phyloP scores from a whole-genome alignment of 2,888 invertebrate species.

The Drosophila dives region DNA sequence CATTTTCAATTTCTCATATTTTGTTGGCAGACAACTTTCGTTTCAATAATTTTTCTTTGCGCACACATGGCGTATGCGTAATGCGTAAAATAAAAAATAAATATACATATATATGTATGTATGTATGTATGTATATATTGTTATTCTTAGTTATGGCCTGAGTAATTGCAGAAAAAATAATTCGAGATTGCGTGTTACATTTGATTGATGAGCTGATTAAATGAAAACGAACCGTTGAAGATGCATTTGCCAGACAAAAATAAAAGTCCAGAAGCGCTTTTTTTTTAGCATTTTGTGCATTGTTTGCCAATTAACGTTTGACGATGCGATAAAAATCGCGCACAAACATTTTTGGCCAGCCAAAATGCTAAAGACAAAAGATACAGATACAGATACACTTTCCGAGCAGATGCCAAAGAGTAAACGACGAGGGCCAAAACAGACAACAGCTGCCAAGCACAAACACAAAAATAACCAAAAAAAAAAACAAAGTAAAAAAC shows the following conservation, averaged over 20 bases:
- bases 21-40: constrained; percentile 44
- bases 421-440: constrained; percentile 22
- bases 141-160: constrained; percentile 49
- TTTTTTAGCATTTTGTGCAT: constrained; percentile 64
- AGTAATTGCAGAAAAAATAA: constrained; percentile 56
- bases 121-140: constrained; percentile 18
- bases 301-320: constrained; percentile 70
- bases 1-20: constrained; percentile 47
- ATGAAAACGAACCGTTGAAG: neutral
- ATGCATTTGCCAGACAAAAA: neutral
- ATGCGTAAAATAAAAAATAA: constrained; percentile 28
- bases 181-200: constrained; percentile 31
- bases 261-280: constrained; percentile 46
- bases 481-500: neutral
- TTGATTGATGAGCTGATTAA: constrained; percentile 64
- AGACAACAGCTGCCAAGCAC: constrained; percentile 55
- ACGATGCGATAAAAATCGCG: constrained; percentile 65
- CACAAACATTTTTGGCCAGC: constrained; percentile 55
- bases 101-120: neutral
- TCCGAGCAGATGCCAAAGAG: constrained; percentile 47
- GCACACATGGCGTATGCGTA: constrained; percentile 53
- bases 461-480: constrained; percentile 4
- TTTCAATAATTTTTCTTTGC: constrained; percentile 37
- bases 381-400: constrained; percentile 24
- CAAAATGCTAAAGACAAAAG: constrained; percentile 41